Evolutionary conservation across 2,888 invertebrate species (phyloP), one percentile per base, ranked within the genome.

Genomic region (Plusia festucae): DNA sequence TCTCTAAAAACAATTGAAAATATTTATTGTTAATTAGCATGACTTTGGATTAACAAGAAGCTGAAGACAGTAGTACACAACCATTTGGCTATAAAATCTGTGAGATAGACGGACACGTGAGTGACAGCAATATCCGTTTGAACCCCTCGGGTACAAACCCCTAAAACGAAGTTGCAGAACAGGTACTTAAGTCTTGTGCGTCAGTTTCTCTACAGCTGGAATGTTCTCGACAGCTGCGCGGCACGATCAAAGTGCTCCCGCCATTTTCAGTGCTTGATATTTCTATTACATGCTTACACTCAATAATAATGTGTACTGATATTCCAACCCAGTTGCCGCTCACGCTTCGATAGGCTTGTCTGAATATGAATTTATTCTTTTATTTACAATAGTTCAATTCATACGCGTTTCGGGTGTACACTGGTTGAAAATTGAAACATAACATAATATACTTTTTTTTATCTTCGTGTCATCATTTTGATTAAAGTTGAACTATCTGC

Each of bases 321-420:
- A 63, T 63, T 57, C 52, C 34, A 49, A 40, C 32, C 51, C 54
- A 60, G 59, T 60, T 55, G 65, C 18, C 53, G 32, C 34, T 59
- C 51, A 60, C 49, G 65, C 65, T 40, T 18, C 34, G 15, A 44
- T 30, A 60, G 51, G 9, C 55, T 34, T 30, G 54, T 24, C 49
- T 18, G 27, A 8, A 5, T 9, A 30, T 9, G 30, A 9, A 51
- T 7, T 0, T 18, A 32, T 67, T 46, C 30, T 46, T 49, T 49
- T 46, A 40, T 49, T 49, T 8, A 18, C 13, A 20, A 20, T 20
- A 49, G 18, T 49, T 49, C 3, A 20, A 49, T 49, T 20, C 20
- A 46, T 18, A 4, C 18, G 8, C 18, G 18, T 46, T 46, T 46
- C 18, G 46, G n/a, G 9, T 49, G 6, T 40, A 15, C n/a, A 34